Evolutionary conservation across 2,797 vertebrate species (phyloP).

Genomic region (Ctenopoma kingsleyae): DNA sequence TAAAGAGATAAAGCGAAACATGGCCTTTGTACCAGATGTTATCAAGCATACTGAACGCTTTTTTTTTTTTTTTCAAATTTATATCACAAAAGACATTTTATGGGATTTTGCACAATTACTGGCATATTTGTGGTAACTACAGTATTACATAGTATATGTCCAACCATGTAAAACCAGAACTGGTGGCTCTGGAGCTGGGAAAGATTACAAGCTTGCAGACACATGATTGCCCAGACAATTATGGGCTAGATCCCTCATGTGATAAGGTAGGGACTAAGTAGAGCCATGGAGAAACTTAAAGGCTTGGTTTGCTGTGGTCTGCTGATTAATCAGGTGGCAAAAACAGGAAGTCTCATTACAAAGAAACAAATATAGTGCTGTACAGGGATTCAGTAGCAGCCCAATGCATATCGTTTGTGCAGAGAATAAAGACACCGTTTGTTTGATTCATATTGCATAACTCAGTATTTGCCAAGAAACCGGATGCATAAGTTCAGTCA

Average conservation of each 20-base stretch:
- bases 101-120: not conserved
- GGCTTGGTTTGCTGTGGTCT: conserved; percentile 44
- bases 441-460: not conserved
- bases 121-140: not conserved
- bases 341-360: conserved; percentile 37
- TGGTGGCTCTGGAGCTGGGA: not conserved
- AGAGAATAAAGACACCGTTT: not conserved
- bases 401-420: not conserved
- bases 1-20: not conserved
- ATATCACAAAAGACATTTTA: not conserved
- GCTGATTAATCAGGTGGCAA: conserved; percentile 50
- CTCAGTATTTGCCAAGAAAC: not conserved
- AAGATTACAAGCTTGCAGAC: conserved; percentile 26
- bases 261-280: conserved; percentile 40
- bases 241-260: conserved; percentile 54
- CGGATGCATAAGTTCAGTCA: not conserved
- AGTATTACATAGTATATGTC: not conserved
- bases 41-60: not conserved
- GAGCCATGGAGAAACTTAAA: conserved; percentile 43
- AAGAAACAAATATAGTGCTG: conserved; percentile 7
- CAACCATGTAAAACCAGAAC: not conserved
- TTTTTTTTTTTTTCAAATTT: too few relatives aligned
- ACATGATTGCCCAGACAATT: conserved; percentile 47
- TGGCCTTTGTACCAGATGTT: not conserved
- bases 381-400: not conserved